A percentile compares a stretch with the other conserved stretches of the same genome.
Conservation (phyloP, 2,113 vertebrate species). For the Oreamnos americanus region DNA sequence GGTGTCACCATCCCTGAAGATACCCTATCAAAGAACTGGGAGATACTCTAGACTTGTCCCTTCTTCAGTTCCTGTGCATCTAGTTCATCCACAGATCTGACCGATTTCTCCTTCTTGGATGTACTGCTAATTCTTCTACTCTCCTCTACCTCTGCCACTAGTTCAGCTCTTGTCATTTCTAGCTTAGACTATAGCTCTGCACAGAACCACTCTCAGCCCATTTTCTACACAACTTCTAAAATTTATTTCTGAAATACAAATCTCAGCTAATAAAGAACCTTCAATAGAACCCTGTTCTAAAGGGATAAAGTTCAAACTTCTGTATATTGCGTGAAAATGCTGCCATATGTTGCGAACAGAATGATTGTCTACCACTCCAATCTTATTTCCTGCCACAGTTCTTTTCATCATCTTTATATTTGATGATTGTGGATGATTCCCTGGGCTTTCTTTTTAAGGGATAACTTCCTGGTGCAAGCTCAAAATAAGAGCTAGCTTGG, state of each 20-base stretch:
- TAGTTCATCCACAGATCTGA: neutral
- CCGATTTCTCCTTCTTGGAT: neutral
- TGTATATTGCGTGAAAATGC: neutral
- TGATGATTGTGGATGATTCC: neutral
- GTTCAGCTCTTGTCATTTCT: neutral
- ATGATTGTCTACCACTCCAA: neutral
- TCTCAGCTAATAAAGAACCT: neutral
- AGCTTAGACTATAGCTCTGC: neutral
- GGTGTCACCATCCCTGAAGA: neutral
- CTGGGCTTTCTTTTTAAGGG: neutral
- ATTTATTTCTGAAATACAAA: neutral
- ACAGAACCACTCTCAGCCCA: neutral
- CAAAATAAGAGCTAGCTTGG: neutral
- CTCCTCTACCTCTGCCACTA: neutral
- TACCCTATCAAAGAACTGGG: neutral
- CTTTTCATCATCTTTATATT: neutral
- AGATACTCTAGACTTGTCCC: neutral
- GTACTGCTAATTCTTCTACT: neutral
- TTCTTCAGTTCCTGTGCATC: neutral
- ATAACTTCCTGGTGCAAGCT: neutral
- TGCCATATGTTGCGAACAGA: neutral
- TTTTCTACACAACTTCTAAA: neutral
- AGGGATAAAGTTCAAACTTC: neutral
- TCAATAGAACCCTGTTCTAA: neutral
- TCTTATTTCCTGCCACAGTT: neutral